Base-by-base conservation (phyloP, 2,113 vertebrate genomes). In the Halichoerus grypus region DNA sequence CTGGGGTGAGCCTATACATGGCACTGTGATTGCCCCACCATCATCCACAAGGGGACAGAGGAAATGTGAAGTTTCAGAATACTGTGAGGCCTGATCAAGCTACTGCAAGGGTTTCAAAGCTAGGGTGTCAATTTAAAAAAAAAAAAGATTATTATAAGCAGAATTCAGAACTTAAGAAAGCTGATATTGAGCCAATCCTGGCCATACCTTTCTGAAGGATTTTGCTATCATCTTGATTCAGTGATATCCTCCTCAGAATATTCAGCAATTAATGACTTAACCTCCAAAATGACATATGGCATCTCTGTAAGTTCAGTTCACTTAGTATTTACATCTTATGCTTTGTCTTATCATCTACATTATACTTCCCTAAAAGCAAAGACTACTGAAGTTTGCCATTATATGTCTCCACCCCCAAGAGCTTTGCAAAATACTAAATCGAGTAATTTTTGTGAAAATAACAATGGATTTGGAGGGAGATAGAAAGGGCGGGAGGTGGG, bases 371-470 rank as follows among this genome's bases (percentile, higher is more conserved):
- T 63, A 42, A 76, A 92, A 69, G 24, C 7, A 90, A 81, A 36
- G 13, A 49, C 28, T 42, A 12, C 46, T 86, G 31, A 81, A 24
- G 13, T 21, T 80, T 82, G 15, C 49, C 61, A 81, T 12, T 59
- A 15, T 51, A 9, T 88, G 14, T 53, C 28, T 79, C 49, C 65
- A 49, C 2, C 12, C 14, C 7, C 12, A 19, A 83, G 36, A 67
- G 9, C 16, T 69, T 72, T 88, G 22, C 39, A 39, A 33, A 80
- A 65, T n/a, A 53, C 7, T 59, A 94, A 57, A 85, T 14, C 21
- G 16, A 95, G 4, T 39, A 85, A 26, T 85, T 92, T 86, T 67
- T 87, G 24, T 49, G 16, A 93, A 93, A 91, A 57, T 72, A 93
- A 77, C 57, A 72, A 46, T 46, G 72, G 26, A 28, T 67, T 79